Base-by-base conservation (phyloP, 2,888 invertebrate species). In the Epinotia bilunana region DNA sequence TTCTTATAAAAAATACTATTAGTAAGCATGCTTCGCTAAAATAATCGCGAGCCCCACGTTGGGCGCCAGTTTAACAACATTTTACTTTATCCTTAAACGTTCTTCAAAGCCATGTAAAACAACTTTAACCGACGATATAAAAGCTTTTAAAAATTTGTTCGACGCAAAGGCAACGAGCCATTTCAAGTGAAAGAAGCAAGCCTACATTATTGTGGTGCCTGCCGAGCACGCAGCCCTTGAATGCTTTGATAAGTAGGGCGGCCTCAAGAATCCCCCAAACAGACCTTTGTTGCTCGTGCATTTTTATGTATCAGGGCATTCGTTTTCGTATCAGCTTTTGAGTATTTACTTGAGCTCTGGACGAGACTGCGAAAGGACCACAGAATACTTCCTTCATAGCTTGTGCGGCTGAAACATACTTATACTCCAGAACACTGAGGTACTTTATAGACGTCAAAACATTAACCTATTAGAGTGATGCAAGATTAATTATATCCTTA, bases 51-150 rank as follows among this genome's bases (percentile, higher is more conserved):
- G 76, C 60, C 78, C 78, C 80, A 78, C 69, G 72, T 80, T 79
- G 82, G 83, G 83, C 78, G 81, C 80, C 82, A 81, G 68, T 73
- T 74, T 58, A 20, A 13, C 16, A 39, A 61, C 16, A 4, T 43
- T 39, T 60, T 39, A 4, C 20, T 18, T 3, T 16, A 65, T n/a
- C n/a, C 28, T 60, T 9, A 3, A 60, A 20, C 65, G 12, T 13
- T 55, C 63, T 23, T 65, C 18, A 53, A 70, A 74, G 28, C 7
- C n/a, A 65, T 55, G 55, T 67, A 72, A 71, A 75, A 53, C 28
- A 74, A 39, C 39, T 18, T 64, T 53, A 60, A 53, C 64, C 60
- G 60, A 65, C 33, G 53, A 65, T 55, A 39, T 60, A 65, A 55
- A 53, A 65, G 65, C 43, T 65, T 74, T 65, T 64, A 61, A 74